A percentile compares a stretch with the other conserved stretches of the same genome.
These are phyloP conservation scores for Threskiornis aethiopicus DNA, from an alignment of 2,797 vertebrate species.

Conservation along the genomic window DNA sequence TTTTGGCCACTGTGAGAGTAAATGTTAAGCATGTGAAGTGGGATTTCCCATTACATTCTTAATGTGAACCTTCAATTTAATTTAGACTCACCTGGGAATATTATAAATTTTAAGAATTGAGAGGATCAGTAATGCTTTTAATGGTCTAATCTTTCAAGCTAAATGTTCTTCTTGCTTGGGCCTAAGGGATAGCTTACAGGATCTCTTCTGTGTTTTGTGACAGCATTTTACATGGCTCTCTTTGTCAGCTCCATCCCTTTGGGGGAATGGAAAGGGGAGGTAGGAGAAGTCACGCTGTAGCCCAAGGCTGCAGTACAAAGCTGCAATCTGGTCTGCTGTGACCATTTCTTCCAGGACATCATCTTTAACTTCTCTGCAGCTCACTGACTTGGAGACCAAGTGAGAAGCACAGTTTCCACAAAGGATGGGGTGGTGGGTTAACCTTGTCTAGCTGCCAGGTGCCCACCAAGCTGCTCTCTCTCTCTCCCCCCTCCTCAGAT, in stretches of 20 bases:
- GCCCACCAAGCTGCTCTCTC: background rate
- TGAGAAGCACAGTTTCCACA: background rate
- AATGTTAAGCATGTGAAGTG: background rate
- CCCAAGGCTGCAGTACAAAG: background rate
- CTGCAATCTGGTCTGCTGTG: background rate
- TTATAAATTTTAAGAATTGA: background rate
- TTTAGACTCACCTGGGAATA: background rate
- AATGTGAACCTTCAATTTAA: slow-evolving; percentile 11
- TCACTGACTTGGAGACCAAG: background rate
- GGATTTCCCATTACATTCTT: slow-evolving; percentile 16
- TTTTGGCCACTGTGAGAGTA: background rate
- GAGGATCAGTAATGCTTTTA: background rate
- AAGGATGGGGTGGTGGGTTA: background rate
- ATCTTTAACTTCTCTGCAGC: background rate
- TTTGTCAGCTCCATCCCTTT: background rate
- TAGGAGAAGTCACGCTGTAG: background rate
- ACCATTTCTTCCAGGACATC: background rate
- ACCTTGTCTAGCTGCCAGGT: background rate
- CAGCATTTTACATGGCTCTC: background rate
- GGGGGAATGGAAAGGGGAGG: background rate
- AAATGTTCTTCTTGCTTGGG: background rate
- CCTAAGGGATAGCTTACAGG: background rate
- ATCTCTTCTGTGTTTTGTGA: background rate
- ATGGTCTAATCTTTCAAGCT: background rate
- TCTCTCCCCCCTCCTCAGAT: background rate